Base-by-base conservation (phyloP, 37 sponge, comb jelly and placozoan genomes). In the Lycopodina hypogea region DNA sequence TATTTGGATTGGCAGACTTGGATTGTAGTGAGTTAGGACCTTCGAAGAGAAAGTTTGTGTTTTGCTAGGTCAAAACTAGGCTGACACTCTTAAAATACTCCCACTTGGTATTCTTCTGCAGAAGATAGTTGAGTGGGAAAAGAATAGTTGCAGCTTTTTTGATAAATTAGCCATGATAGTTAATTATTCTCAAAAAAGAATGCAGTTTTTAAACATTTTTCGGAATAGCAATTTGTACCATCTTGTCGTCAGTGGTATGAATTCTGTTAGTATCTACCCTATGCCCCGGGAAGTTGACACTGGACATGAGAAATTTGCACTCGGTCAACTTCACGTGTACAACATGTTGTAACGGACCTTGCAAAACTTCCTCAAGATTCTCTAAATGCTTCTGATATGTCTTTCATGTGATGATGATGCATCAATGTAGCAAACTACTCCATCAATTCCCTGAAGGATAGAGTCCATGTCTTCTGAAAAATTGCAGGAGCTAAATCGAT, bases 81-180 rank as follows among this genome's bases (percentile, higher is more conserved):
- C n/a, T n/a, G n/a, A n/a, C n/a, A n/a, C n/a, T n/a, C n/a, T n/a
- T n/a, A n/a, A n/a, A n/a, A n/a, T n/a, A n/a, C n/a, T n/a, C n/a
- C n/a, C n/a, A n/a, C n/a, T 76, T 32, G 42, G 67, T n/a, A n/a
- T n/a, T n/a, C n/a, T n/a, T n/a, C n/a, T n/a, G n/a, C n/a, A n/a
- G n/a, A n/a, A n/a, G n/a, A n/a, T n/a, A n/a, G n/a, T n/a, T n/a
- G n/a, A n/a, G n/a, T n/a, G n/a, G n/a, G n/a, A n/a, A n/a, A 0
- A 76, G 34, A 0, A 74, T 45, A 9, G 60, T 77, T 0, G 78
- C 34, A 41, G 75, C n/a, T 0, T 63, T 45, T 30, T 32, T 24
- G 0, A 74, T 50, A 45, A 75, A 83, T 26, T 83, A 75, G 22
- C 53, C 68, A 75, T 83, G 75, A 57, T n/a, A n/a, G n/a, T n/a